phyloP scores from a whole-genome alignment of 2,113 vertebrate genomes.

The Sinocyclocheilus rhinocerous region DNA sequence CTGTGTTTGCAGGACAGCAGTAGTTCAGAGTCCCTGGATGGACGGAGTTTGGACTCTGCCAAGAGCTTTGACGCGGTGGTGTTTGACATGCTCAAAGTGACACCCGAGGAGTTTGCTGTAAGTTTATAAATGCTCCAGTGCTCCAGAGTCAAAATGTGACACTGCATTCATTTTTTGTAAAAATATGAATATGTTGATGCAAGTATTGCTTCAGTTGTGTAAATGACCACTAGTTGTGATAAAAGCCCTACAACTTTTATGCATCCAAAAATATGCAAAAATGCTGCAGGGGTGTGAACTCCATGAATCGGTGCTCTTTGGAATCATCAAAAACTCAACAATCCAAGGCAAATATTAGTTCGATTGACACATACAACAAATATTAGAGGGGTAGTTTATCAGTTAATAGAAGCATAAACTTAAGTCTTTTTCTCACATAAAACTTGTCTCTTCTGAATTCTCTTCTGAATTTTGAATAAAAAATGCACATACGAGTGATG shows the following conservation, averaged over 20 bases:
- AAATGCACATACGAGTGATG: too few species aligned
- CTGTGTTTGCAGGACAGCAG: conserved; percentile 83
- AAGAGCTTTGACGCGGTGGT: conserved; percentile 97
- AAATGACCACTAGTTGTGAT: not conserved
- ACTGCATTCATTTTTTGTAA: not conserved
- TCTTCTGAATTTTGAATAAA: too few species aligned
- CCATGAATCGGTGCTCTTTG: too few species aligned
- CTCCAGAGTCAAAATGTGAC: not conserved
- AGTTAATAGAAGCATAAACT: not conserved
- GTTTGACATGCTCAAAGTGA: conserved; percentile 95
- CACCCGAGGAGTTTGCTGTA: conserved; percentile 95
- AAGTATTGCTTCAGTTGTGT: not conserved
- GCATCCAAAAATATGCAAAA: too few species aligned
- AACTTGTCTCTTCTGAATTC: not conserved
- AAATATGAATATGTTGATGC: not conserved
- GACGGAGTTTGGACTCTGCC: conserved; percentile 86
- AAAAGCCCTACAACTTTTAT: not conserved
- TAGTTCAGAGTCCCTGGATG: conserved; percentile 95
- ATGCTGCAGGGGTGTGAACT: too few species aligned
- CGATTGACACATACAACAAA: not conserved
- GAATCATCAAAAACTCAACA: too few species aligned
- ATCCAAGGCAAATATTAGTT: not conserved
- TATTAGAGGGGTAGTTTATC: not conserved
- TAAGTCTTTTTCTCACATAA: not conserved
- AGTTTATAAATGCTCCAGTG: conserved; percentile 67